A percentile compares a stretch with the other conserved stretches of the same genome.
phyloP scores from a whole-genome alignment of 1,140 invertebrate species.

The Drosophila ficusphila region DNA sequence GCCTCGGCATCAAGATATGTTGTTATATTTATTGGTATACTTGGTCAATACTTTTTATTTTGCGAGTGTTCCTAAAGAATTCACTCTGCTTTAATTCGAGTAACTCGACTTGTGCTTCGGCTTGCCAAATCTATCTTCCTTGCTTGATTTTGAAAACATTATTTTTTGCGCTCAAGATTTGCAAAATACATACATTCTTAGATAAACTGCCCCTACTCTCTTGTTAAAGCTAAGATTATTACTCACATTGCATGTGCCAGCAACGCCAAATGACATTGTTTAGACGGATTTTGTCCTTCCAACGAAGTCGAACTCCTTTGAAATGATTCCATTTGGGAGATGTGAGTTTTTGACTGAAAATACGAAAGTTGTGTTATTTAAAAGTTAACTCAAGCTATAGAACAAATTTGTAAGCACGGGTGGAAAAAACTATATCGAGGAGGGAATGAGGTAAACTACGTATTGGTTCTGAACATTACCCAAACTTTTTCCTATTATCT shows the following conservation, averaged over 20 bases:
- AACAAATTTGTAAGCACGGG: not conserved
- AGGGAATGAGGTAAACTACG: not conserved
- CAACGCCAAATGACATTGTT: slow-evolving; percentile 99
- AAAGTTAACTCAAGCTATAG: no score
- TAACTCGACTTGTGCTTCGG: no score
- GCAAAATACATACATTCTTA: no score
- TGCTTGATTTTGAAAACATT: no score
- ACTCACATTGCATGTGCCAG: slow-evolving; percentile 99
- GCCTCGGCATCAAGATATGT: no score
- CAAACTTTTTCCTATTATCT: not conserved
- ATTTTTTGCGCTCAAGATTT: no score
- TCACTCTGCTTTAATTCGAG: no score
- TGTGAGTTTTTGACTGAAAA: slow-evolving; percentile 95
- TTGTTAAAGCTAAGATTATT: slow-evolving; percentile 9
- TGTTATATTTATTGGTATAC: no score
- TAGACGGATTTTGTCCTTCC: slow-evolving; percentile 99
- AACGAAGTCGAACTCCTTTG: slow-evolving; percentile 97
- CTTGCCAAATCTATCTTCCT: no score
- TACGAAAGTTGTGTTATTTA: slow-evolving; percentile 84
- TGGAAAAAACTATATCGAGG: not conserved
- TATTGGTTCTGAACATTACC: not conserved
- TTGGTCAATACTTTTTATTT: no score
- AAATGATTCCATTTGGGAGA: slow-evolving; percentile 99
- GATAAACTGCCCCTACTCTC: no score
- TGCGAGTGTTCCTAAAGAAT: no score